Evolutionary conservation across 1,140 invertebrate genomes (phyloP), one percentile per base, ranked within the genome.

Genomic region (Anastrepha obliqua): DNA sequence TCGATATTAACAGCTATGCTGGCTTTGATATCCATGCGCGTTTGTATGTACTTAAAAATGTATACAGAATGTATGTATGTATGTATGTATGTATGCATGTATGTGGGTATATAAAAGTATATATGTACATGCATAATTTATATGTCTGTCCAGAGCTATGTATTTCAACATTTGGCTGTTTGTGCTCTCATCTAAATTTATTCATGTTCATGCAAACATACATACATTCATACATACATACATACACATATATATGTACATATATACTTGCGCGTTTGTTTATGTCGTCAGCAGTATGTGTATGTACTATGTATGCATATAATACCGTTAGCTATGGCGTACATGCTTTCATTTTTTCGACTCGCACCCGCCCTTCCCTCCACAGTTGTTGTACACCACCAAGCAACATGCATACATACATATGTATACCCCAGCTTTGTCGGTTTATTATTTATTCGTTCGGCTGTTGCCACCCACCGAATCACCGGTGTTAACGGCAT

Each of bases 1-100:
- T 81, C 74, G 74, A 81, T 81, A 81, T 81, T 81, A n/a, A 51
- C 44, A 55, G 74, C 74, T 81, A 81, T 81, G 47, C 74, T 81
- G 74, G 44, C 8, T 29, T 81, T 81, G 15, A 17, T 58, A 58
- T 81, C n/a, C 47, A 81, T 29, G n/a, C 74, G 17, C 6, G n/a
- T 20, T 81, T 58, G 44, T 3, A 13, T 47, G 70, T 74, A 67
- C 39, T 7, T 67, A 39, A 8, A 51, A 51, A 15, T 74, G 60
- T 17, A 13, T 62, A 17, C 29, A 29, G 29, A 29, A 29, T 62
- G 7, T 17, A 62, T 9, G 0, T 62, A 13, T 15, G 15, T 62
- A n/a, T 62, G 17, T n/a, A 15, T 62, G 17, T n/a, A 62, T 62
- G 17, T 62, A 62, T 29, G 29, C 29, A 29, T 29, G 29, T 29